Percentiles rank a stretch among this genome's conserved stretches.
phyloP scores from a whole-genome alignment of 2,888 invertebrate species.

The Dione juno region DNA sequence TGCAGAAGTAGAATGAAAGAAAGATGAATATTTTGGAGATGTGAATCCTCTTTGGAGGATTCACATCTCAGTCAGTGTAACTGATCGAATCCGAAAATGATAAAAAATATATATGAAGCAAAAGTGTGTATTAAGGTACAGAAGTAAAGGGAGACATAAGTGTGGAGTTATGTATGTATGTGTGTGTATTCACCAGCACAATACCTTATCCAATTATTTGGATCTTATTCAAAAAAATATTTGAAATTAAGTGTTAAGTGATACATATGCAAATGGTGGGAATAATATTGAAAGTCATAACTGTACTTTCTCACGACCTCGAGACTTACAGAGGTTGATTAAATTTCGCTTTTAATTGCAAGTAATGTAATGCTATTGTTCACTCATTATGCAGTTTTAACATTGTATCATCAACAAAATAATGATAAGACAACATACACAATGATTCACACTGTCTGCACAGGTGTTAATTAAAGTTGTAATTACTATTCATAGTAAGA shows the following conservation, averaged over 20 bases:
- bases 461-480: slow-evolving; percentile 24
- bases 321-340: slow-evolving; percentile 18
- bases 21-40: no score
- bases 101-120: no score
- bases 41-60: no score
- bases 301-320: slow-evolving; percentile 22
- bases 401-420: slow-evolving; percentile 19
- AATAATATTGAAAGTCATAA: background rate
- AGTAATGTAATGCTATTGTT: slow-evolving; percentile 20
- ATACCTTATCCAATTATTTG: background rate
- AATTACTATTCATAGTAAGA: slow-evolving; percentile 32
- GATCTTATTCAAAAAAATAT: background rate
- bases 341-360: slow-evolving; percentile 33
- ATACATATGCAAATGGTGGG: background rate
- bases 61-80: no score
- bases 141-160: no score
- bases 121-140: no score
- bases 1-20: no score
- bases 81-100: no score
- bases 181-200: background rate
- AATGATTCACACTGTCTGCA: slow-evolving; percentile 30
- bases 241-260: background rate
- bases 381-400: slow-evolving; percentile 10
- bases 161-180: no score
- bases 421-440: slow-evolving; percentile 36